Evolutionary conservation across 2,797 vertebrate species (phyloP).

Genomic region (Pangasius sanitwongsei): DNA sequence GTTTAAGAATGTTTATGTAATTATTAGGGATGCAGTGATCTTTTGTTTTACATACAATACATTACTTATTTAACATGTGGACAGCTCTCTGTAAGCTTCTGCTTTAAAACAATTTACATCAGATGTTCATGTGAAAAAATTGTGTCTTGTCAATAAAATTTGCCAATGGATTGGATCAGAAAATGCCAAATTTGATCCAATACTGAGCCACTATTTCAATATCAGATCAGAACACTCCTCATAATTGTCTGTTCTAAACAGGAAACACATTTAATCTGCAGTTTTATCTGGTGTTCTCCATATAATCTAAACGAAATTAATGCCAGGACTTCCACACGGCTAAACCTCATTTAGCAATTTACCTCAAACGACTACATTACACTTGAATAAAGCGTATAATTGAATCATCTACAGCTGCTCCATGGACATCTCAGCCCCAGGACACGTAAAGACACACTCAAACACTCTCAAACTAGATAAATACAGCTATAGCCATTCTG

Average conservation of each 20-base stretch:
- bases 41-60: neutral
- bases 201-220: neutral
- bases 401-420: slow-evolving; percentile 23
- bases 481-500: slow-evolving; percentile 25
- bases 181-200: neutral
- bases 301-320: neutral
- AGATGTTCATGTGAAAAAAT: neutral
- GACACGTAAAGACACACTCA: neutral
- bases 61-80: neutral
- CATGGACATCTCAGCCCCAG: slow-evolving; percentile 4
- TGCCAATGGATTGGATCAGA: neutral
- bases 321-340: neutral
- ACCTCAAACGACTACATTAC: slow-evolving; percentile 2
- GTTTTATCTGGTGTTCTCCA: neutral
- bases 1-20: neutral
- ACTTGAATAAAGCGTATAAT: slow-evolving; percentile 23
- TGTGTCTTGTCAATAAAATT: neutral
- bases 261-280: neutral
- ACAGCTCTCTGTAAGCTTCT: neutral
- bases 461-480: neutral
- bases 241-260: neutral
- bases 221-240: neutral
- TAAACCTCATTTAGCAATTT: neutral
- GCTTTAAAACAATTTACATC: neutral
- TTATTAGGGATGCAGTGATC: neutral